A percentile compares a stretch with the other conserved stretches of the same genome.
Evolutionary conservation across 1,140 invertebrate species (phyloP).

Genomic region (Cecropterus lyciades): DNA sequence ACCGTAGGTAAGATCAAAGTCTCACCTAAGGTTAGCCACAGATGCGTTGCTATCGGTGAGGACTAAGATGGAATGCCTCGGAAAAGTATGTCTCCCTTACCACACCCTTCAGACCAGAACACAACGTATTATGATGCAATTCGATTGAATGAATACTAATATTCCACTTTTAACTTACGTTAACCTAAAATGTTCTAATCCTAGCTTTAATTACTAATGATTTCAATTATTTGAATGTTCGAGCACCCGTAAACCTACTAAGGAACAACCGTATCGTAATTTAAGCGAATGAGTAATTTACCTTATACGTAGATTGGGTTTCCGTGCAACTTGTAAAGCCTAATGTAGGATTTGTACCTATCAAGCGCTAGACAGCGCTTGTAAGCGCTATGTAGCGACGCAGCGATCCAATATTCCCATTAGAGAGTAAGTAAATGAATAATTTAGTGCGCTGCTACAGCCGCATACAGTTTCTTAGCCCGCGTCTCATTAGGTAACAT

Average conservation of each 20-base stretch:
- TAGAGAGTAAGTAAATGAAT: conserved; percentile 48
- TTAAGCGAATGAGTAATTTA: conserved; percentile 46
- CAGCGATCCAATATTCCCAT: conserved; percentile 58
- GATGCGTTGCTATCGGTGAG: too few relatives aligned
- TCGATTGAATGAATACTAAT: too few relatives aligned
- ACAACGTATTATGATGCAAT: too few relatives aligned
- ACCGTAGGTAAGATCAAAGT: too few relatives aligned
- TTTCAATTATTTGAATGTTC: background rate
- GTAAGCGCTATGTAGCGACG: conserved; percentile 43
- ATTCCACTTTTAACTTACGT: too few relatives aligned
- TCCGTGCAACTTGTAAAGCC: conserved; percentile 41
- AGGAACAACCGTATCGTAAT: conserved; percentile 32
- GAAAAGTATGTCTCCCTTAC: too few relatives aligned
- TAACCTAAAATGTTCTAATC: too few relatives aligned
- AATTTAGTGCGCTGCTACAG: conserved; percentile 33
- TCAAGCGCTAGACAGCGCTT: conserved; percentile 33
- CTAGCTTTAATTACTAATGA: background rate
- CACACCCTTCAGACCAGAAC: too few relatives aligned
- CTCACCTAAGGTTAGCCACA: too few relatives aligned
- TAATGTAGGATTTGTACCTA: conserved; percentile 38
- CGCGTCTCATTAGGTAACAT: conserved; percentile 42
- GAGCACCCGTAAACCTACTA: conserved; percentile 3
- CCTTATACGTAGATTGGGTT: conserved; percentile 51
- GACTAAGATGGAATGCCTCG: too few relatives aligned
- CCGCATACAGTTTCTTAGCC: conserved; percentile 23